Percentiles rank a stretch among this genome's conserved stretches.
Conservation (phyloP, 2,113 vertebrate genomes). For the Tichodroma muraria region DNA sequence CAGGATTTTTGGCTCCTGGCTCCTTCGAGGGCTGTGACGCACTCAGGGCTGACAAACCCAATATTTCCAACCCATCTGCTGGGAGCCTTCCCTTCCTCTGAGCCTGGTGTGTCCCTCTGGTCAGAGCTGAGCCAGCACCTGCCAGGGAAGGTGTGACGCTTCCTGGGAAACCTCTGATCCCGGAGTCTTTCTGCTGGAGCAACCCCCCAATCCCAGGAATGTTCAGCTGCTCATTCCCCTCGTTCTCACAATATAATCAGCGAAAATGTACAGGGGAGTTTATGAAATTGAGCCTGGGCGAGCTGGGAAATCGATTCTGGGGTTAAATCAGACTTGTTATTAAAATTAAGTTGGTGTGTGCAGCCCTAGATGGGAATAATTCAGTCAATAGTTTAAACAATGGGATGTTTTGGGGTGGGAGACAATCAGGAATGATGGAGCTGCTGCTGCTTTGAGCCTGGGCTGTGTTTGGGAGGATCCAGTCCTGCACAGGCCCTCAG, state of each 20-base stretch:
- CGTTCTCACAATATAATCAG: neutral
- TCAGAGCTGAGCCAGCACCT: neutral
- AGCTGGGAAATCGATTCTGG: neutral
- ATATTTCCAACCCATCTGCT: neutral
- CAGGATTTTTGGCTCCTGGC: neutral
- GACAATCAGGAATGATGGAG: neutral
- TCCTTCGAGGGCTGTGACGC: neutral
- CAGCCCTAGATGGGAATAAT: neutral
- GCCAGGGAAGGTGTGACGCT: neutral
- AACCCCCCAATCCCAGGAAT: neutral
- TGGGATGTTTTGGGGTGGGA: neutral
- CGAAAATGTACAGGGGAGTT: neutral
- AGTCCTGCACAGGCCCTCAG: accelerated
- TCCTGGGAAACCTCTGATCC: neutral
- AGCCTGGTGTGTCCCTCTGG: neutral
- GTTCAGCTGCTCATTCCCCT: neutral
- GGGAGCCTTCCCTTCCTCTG: neutral
- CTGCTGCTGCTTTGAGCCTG: neutral
- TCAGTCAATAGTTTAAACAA: neutral
- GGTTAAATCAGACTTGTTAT: neutral
- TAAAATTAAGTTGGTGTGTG: neutral
- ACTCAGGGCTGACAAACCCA: neutral
- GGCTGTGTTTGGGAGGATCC: neutral
- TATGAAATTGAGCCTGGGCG: too few relatives aligned
- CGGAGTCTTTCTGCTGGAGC: neutral